phyloP scores from a whole-genome alignment of 2,797 vertebrate genomes.

The Sebastes vulpes region DNA sequence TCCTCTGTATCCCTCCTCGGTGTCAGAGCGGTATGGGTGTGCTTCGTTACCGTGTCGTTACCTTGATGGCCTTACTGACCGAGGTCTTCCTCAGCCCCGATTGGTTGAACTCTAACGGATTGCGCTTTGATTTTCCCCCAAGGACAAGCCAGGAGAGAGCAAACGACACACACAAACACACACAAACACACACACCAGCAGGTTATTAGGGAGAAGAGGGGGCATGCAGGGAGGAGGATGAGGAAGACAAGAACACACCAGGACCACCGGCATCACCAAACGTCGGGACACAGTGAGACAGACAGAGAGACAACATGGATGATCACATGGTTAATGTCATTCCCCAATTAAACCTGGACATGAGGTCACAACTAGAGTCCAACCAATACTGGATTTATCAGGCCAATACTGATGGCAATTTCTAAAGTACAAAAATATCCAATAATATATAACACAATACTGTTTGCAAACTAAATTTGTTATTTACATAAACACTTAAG shows the following conservation, averaged over 20 bases:
- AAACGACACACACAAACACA: constrained; percentile 51
- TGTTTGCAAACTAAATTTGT: background rate
- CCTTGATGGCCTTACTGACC: constrained; percentile 94
- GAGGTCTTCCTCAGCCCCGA: constrained; percentile 93
- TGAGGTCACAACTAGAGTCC: background rate
- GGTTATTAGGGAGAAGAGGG: constrained; percentile 86
- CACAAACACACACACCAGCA: constrained; percentile 60
- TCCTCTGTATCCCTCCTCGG: background rate
- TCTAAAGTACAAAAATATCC: background rate
- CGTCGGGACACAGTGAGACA: constrained; percentile 28
- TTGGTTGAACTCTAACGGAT: constrained; percentile 96
- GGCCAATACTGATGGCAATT: background rate
- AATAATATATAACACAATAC: background rate
- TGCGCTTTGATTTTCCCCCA: constrained; percentile 90
- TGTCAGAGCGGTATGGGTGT: constrained; percentile 46
- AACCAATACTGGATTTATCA: background rate
- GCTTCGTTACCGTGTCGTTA: constrained; percentile 83
- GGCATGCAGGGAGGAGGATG: constrained; percentile 84
- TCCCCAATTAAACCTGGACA: constrained; percentile 4
- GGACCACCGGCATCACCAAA: constrained; percentile 29
- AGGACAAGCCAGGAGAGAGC: constrained; percentile 87
- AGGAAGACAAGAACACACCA: constrained; percentile 25
- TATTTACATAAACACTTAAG: background rate
- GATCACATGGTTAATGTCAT: constrained; percentile 66
- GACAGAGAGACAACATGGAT: constrained; percentile 58